These are phyloP conservation scores for Canis aureus DNA, from an alignment of 2,113 vertebrate species.

Conservation along the genomic window DNA sequence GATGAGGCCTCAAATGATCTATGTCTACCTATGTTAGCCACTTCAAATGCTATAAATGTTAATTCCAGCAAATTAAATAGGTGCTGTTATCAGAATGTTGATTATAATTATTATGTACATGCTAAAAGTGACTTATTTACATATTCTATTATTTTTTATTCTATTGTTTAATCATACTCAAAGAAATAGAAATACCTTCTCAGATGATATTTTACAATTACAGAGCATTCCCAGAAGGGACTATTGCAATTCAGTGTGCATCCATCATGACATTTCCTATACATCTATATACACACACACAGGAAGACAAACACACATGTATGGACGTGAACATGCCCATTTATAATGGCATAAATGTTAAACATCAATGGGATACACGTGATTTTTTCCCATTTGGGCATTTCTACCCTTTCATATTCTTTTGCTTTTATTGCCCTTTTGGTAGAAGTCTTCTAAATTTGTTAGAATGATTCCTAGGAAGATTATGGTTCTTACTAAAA, in stretches of 20 bases:
- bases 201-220: not conserved
- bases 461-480: not conserved
- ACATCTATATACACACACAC: not conserved
- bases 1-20: not conserved
- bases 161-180: not conserved
- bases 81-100: not conserved
- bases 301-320: not conserved
- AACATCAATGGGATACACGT: not conserved
- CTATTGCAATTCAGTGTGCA: not conserved
- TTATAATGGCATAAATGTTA: not conserved
- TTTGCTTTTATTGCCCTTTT: slow-evolving; percentile 19
- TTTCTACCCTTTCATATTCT: not conserved
- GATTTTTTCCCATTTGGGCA: not conserved
- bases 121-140: not conserved
- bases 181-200: not conserved
- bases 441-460: not conserved
- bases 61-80: not conserved
- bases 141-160: not conserved
- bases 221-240: not conserved
- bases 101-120: not conserved
- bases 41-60: not conserved
- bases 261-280: not conserved
- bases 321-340: not conserved
- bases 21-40: not conserved
- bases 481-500: slow-evolving; percentile 5